phyloP scores from a whole-genome alignment of 2,797 vertebrate species.

The Oceanodroma leucorhoa region DNA sequence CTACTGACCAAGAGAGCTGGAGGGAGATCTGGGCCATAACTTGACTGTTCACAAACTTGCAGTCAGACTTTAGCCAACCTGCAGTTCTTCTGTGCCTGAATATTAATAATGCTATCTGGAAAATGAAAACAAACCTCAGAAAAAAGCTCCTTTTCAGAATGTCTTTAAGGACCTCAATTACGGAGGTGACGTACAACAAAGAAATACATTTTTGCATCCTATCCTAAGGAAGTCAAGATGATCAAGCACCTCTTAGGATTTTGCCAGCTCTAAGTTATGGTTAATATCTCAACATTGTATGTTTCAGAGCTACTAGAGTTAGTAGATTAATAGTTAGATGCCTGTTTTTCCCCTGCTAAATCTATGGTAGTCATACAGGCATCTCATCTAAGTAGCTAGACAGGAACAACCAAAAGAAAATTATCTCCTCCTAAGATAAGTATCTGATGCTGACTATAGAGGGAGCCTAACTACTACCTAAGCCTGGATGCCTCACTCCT shows the following conservation, averaged over 20 bases:
- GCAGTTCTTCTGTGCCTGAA: background rate
- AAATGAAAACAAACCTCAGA: background rate
- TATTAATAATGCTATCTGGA: background rate
- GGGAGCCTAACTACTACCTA: slow-evolving; percentile 33
- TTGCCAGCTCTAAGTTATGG: background rate
- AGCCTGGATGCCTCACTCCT: background rate
- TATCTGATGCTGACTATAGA: slow-evolving; percentile 16
- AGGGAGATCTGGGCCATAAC: background rate
- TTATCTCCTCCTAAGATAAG: background rate
- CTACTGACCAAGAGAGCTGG: background rate
- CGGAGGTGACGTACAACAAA: background rate
- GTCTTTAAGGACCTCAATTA: background rate
- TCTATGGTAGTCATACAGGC: background rate
- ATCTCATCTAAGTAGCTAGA: background rate
- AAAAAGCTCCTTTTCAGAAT: background rate
- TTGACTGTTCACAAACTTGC: background rate
- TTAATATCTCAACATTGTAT: background rate
- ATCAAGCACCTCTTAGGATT: background rate
- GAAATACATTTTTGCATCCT: background rate
- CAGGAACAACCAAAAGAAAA: background rate
- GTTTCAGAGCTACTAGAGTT: background rate
- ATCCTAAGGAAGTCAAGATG: background rate
- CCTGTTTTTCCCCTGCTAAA: background rate
- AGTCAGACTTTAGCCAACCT: background rate
- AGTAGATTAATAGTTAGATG: background rate